phyloP scores from a whole-genome alignment of 2,113 vertebrate species.

The Sylvia atricapilla region DNA sequence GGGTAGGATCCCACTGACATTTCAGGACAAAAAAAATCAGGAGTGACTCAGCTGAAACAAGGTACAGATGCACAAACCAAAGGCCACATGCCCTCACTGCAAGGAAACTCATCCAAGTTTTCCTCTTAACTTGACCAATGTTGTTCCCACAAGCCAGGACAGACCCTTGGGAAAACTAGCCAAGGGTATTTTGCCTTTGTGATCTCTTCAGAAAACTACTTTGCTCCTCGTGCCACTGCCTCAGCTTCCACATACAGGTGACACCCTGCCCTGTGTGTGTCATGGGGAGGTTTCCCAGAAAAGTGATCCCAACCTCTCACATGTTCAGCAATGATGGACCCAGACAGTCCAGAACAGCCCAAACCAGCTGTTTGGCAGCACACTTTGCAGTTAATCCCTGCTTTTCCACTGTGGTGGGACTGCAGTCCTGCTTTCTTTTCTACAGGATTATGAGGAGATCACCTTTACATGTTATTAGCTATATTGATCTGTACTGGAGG shows the following conservation, averaged over 20 bases:
- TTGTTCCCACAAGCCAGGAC: not conserved
- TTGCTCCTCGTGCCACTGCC: not conserved
- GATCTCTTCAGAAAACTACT: not conserved
- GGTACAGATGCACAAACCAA: not conserved
- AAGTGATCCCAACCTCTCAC: not conserved
- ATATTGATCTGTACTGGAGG: not conserved
- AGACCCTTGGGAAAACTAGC: not conserved
- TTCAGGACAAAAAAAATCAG: not conserved
- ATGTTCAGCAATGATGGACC: not conserved
- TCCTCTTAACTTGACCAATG: not conserved
- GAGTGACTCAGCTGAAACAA: not conserved
- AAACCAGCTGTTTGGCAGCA: not conserved
- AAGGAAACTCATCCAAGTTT: not conserved
- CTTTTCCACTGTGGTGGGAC: not conserved
- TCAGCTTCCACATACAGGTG: not conserved
- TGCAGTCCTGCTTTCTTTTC: not conserved
- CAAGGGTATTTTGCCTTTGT: not conserved
- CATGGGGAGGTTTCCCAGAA: not conserved
- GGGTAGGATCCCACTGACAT: not conserved
- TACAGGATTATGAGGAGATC: not conserved
- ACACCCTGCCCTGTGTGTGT: not conserved
- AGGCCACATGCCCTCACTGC: rapidly evolving
- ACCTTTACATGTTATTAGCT: not conserved
- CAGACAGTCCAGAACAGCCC: not conserved
- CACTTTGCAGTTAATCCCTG: not conserved